Evolutionary conservation across 1,140 invertebrate species (phyloP).

Genomic region (Cydia pomonella): DNA sequence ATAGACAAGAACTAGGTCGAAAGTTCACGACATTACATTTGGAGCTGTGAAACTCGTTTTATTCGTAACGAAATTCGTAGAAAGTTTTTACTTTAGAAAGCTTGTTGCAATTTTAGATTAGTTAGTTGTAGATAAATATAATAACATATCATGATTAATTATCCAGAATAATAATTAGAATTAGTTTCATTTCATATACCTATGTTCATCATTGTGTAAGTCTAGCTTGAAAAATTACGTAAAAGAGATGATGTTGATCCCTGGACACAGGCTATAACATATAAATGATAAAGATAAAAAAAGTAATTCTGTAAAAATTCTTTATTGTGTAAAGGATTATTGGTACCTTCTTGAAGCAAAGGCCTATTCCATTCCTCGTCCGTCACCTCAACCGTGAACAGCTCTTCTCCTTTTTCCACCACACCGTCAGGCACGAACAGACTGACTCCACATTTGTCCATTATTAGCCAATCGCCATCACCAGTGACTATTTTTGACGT

Average conservation of each 20-base stretch:
- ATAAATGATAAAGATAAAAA: too few relatives aligned
- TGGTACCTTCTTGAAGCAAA: conserved; percentile 84
- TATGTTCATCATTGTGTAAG: too few relatives aligned
- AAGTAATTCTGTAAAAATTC: too few relatives aligned
- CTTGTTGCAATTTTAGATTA: too few relatives aligned
- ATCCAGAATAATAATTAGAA: too few relatives aligned
- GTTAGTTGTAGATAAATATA: neutral
- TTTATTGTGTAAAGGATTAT: too few relatives aligned
- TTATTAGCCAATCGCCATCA: conserved; percentile 83
- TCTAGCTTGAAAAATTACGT: too few relatives aligned
- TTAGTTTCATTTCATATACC: too few relatives aligned
- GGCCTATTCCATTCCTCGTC: conserved; percentile 87
- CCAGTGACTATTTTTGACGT: conserved; percentile 73
- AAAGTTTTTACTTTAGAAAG: too few relatives aligned
- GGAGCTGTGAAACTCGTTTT: neutral
- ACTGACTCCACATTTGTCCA: conserved; percentile 86
- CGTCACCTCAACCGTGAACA: conserved; percentile 86
- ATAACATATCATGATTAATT: neutral
- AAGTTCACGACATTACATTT: conserved; percentile 15
- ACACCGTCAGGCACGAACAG: conserved; percentile 87
- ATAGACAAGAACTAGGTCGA: conserved; percentile 4
- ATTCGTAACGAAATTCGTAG: neutral
- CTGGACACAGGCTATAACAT: too few relatives aligned
- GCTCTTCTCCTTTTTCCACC: conserved; percentile 82
- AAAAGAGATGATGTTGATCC: too few relatives aligned